Percentiles rank a stretch among this genome's conserved stretches.
Conservation (phyloP, 2,888 invertebrate genomes). For the Eumerus sabulonum region DNA sequence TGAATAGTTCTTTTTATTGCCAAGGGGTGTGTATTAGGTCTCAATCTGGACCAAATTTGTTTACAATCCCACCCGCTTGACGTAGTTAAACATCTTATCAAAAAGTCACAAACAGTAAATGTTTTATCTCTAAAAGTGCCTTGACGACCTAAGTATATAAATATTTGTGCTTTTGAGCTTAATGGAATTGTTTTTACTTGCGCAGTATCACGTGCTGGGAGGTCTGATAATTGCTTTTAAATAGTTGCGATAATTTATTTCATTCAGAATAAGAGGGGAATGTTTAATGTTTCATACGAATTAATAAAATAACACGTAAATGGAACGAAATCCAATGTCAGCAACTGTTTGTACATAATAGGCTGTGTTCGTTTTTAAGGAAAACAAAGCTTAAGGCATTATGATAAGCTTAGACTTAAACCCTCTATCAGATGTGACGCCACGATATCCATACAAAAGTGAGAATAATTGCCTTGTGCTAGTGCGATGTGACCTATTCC, state of each 20-base stretch:
- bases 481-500: no score
- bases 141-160: no score
- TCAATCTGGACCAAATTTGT: constrained; percentile 12
- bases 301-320: background rate
- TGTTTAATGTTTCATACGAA: background rate
- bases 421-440: no score
- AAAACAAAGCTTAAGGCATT: no score
- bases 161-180: no score
- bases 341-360: background rate
- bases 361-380: no score
- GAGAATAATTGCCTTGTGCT: no score
- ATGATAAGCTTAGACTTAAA: no score
- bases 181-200: no score
- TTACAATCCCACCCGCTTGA: constrained; percentile 19
- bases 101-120: constrained; percentile 18
- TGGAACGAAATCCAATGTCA: background rate
- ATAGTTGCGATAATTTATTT: no score
- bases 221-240: background rate
- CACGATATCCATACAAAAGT: no score
- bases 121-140: background rate
- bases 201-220: background rate
- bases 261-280: background rate
- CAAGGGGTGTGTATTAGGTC: constrained; percentile 8
- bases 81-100: constrained; percentile 37
- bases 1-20: background rate